phyloP scores from a whole-genome alignment of 2,888 invertebrate genomes.

The Ormyrus thymus region DNA sequence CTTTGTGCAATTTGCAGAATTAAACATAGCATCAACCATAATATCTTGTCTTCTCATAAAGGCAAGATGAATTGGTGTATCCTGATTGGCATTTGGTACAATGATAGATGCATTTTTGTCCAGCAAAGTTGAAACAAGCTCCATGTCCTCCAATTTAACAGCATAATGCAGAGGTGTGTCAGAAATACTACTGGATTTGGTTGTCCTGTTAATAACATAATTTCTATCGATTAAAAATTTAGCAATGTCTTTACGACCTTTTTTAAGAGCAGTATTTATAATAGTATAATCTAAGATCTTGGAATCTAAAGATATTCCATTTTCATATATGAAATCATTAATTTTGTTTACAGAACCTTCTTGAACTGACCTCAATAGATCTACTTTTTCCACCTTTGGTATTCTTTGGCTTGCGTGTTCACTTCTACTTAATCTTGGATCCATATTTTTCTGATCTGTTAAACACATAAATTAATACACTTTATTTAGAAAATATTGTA shows the following conservation, averaged over 20 bases:
- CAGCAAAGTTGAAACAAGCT: constrained; percentile 9
- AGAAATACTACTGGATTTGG: background rate
- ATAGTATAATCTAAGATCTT: constrained; percentile 10
- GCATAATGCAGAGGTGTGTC: constrained; percentile 37
- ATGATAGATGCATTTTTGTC: constrained; percentile 15
- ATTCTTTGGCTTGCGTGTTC: too few species aligned
- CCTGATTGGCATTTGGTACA: background rate
- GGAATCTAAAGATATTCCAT: constrained; percentile 6
- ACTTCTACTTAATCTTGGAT: too few species aligned
- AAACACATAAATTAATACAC: too few species aligned
- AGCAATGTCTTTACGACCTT: background rate
- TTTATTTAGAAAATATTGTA: too few species aligned
- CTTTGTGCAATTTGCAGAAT: background rate
- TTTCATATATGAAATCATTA: background rate
- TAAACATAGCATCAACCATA: constrained; percentile 3
- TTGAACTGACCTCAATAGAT: background rate
- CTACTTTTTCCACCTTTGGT: too few species aligned
- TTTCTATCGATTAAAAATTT: background rate
- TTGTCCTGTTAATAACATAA: constrained; percentile 3
- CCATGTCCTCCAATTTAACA: background rate
- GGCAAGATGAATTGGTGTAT: constrained; percentile 30
- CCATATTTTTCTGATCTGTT: too few species aligned
- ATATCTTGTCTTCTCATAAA: constrained; percentile 1
- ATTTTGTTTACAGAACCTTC: constrained; percentile 8
- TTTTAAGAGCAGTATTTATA: constrained; percentile 16